Evolutionary conservation across 1,140 invertebrate genomes (phyloP).

Genomic region (Gonatopus flavifemur): DNA sequence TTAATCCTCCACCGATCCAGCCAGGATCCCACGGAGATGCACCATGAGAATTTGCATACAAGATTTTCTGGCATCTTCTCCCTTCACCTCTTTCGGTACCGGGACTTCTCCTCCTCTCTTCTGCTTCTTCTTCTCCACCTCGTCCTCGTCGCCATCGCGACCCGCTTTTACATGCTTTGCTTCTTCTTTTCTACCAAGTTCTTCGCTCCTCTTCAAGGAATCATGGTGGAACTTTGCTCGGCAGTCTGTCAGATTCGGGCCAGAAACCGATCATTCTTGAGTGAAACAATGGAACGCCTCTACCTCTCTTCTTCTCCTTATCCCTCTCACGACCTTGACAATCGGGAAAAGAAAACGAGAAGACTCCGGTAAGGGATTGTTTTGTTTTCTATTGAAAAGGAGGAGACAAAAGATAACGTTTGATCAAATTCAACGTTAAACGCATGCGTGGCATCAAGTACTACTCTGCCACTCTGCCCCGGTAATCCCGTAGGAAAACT

Average conservation of each 20-base stretch:
- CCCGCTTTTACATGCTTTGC: slow-evolving; percentile 6
- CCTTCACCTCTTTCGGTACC: slow-evolving; percentile 17
- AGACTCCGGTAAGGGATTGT: no score
- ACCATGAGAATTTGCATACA: slow-evolving; percentile 59
- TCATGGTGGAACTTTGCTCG: slow-evolving; percentile 19
- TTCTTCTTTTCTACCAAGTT: slow-evolving; percentile 4
- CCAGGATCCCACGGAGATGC: slow-evolving; percentile 58
- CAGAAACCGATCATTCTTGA: slow-evolving; percentile 22
- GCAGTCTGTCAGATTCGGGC: slow-evolving; percentile 17
- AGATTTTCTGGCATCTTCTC: slow-evolving; percentile 54
- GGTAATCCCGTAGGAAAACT: slow-evolving; percentile 35
- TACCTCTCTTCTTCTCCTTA: neutral
- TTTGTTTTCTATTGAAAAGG: no score
- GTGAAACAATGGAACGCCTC: slow-evolving; percentile 23
- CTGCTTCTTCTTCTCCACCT: slow-evolving; percentile 14
- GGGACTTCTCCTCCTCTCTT: slow-evolving; percentile 20
- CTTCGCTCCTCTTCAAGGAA: slow-evolving; percentile 1
- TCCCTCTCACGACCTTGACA: no score
- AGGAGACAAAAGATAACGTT: no score
- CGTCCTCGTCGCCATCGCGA: slow-evolving; percentile 33
- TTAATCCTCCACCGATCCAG: slow-evolving; percentile 57
- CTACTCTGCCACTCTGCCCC: no score
- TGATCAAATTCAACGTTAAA: no score
- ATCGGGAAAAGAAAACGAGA: no score
- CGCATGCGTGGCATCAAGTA: no score